These are phyloP conservation scores for Cirrhinus molitorella DNA, from an alignment of 2,797 vertebrate genomes.

Conservation along the genomic window DNA sequence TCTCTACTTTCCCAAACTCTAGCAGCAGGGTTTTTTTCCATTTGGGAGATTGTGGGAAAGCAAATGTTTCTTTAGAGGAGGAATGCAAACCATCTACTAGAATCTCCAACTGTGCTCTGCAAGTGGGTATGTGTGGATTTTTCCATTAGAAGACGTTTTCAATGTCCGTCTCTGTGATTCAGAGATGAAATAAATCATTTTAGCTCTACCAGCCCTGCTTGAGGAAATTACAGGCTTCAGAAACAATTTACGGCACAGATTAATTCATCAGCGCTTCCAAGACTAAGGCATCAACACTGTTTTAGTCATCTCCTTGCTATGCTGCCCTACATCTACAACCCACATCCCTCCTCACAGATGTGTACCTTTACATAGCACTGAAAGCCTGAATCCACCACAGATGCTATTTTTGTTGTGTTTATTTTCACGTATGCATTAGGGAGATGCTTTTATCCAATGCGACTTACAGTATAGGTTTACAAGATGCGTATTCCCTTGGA, in stretches of 20 bases:
- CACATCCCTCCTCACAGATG: background rate
- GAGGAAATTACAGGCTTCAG: background rate
- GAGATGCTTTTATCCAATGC: background rate
- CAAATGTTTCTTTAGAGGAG: conserved; percentile 38
- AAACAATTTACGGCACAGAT: background rate
- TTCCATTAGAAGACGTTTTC: conserved; percentile 10
- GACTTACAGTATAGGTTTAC: conserved; percentile 9
- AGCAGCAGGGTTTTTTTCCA: background rate
- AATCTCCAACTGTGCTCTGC: conserved; percentile 29
- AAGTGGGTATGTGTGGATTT: conserved; percentile 14
- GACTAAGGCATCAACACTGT: background rate
- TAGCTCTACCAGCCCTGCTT: background rate
- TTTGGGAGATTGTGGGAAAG: conserved; percentile 17
- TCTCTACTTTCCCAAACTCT: conserved; percentile 15
- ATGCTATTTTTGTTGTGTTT: conserved; percentile 5
- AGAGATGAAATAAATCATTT: background rate
- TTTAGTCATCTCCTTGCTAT: background rate
- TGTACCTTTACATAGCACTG: background rate
- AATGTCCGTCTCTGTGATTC: background rate
- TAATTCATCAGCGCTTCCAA: background rate
- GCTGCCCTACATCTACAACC: background rate
- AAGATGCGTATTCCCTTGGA: background rate
- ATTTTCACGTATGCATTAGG: background rate
- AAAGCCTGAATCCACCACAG: background rate
- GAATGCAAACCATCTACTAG: conserved; percentile 15